Conservation (phyloP, 2,888 invertebrate genomes). For the Emesis castigata region DNA sequence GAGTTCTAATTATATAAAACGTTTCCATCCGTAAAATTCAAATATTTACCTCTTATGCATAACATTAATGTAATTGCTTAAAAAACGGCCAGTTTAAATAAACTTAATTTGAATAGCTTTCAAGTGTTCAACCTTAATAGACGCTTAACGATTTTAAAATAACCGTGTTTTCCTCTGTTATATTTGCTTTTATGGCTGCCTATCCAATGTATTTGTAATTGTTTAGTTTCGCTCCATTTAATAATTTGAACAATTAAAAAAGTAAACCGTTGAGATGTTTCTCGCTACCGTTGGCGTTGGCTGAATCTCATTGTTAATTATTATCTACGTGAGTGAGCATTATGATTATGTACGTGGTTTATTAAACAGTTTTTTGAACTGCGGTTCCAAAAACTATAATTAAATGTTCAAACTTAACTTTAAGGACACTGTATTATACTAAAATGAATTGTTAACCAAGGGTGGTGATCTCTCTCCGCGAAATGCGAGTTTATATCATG, state of each 20-base stretch:
- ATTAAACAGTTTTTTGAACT: constrained; percentile 1
- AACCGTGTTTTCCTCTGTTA: neutral
- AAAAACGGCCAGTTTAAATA: neutral
- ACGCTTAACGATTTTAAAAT: neutral
- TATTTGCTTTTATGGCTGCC: neutral
- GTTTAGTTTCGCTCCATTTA: constrained; percentile 78
- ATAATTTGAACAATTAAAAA: constrained; percentile 74
- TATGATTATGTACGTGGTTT: neutral
- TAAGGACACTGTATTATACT: too few relatives aligned
- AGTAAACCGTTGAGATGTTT: constrained; percentile 74
- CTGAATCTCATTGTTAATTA: neutral
- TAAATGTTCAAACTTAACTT: too few relatives aligned
- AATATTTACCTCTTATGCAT: neutral
- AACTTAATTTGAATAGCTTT: neutral
- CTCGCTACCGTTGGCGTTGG: constrained; percentile 32
- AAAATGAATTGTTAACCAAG: too few relatives aligned
- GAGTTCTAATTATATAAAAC: too few relatives aligned
- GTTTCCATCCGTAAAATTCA: neutral
- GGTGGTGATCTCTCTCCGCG: too few relatives aligned
- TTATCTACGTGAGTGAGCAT: constrained; percentile 5
- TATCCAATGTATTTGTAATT: constrained; percentile 56
- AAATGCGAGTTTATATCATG: too few relatives aligned
- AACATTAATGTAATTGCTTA: neutral
- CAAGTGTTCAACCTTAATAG: neutral
- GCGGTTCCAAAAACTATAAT: too few relatives aligned